Evolutionary conservation across 2,113 vertebrate species (phyloP).

Genomic region (Gadus chalcogrammus): DNA sequence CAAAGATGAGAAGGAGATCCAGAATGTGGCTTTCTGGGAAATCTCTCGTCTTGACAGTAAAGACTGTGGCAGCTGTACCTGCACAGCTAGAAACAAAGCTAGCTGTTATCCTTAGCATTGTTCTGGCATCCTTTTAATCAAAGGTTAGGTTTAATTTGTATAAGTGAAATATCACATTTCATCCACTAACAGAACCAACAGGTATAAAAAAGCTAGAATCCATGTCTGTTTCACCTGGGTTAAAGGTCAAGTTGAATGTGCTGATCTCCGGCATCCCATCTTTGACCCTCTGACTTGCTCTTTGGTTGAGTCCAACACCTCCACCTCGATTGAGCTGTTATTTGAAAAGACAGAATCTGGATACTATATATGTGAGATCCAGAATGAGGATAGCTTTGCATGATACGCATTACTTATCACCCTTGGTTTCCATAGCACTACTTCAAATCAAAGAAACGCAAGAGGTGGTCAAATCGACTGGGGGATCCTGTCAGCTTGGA

Average conservation of each 20-base stretch:
- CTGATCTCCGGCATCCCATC: slow-evolving; percentile 86
- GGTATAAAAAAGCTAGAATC: slow-evolving; percentile 90
- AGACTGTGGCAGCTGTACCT: slow-evolving; percentile 89
- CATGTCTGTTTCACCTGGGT: slow-evolving; percentile 84
- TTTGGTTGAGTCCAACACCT: slow-evolving; percentile 86
- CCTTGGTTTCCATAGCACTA: slow-evolving; percentile 74
- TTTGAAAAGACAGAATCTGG: slow-evolving; percentile 88
- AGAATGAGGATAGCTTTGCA: slow-evolving; percentile 79
- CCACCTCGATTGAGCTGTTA: slow-evolving; percentile 86
- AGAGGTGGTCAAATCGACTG: slow-evolving; percentile 81
- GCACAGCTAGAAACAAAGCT: slow-evolving; percentile 89
- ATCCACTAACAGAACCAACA: slow-evolving; percentile 75
- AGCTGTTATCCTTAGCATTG: slow-evolving; percentile 82
- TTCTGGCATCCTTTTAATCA: slow-evolving; percentile 85
- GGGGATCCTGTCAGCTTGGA: slow-evolving; percentile 87
- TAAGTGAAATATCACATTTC: neutral
- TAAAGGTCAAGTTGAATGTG: slow-evolving; percentile 86
- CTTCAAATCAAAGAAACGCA: slow-evolving; percentile 83
- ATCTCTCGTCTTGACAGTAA: slow-evolving; percentile 83
- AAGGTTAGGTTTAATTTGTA: slow-evolving; percentile 78
- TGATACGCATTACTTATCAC: neutral
- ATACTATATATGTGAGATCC: slow-evolving; percentile 89
- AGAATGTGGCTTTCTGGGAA: slow-evolving; percentile 91
- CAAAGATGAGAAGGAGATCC: slow-evolving; percentile 87
- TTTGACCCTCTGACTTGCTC: slow-evolving; percentile 77